Evolutionary conservation across 2,888 invertebrate species (phyloP), one percentile per base, ranked within the genome.

Genomic region (Rhagonycha fulva): DNA sequence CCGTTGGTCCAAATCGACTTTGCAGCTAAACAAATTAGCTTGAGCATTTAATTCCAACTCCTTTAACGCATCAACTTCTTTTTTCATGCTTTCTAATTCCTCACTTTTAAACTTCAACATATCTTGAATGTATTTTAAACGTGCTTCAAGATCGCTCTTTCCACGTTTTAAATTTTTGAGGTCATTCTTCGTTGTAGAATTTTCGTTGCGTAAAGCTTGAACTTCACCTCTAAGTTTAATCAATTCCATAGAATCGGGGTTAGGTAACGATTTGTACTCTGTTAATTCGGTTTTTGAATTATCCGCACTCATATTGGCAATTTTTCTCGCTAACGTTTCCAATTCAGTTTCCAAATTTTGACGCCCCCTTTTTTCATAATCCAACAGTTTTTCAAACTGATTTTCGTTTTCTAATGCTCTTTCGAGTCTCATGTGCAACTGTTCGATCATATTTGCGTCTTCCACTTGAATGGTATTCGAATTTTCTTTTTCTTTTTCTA

Each of bases 371-470:
- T 71, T 91, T 89, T 92, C 89, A 28, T 88, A 86, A 66, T 91
- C 90, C 62, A 94, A 87, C 9, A 91, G 86, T 70, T 90, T 90
- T 80, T 92, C 92, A 47, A 93, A 86, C 80, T 92, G 91, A 61
- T 91, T 89, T 82, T 94, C 93, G 0, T 91, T 90, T 63, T 91
- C 90, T 84, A 94, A 87, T 0, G 92, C 91, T 0, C 90, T 89
- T 80, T 94, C 93, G 5, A 95, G 85, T 0, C 92, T 90, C 76
- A 91, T 89, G 80, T 92, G 90, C 81, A 94, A 88, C 73, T 92
- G 91, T 82, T 92, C 90, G 79, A 94, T 92, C 85, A 93, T 90
- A 81, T 91, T 89, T 0, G 92, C 91, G 85, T 93, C 93, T 85
- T 93, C 92, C 26, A 91, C 89, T 88, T 93, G 90, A 62, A 89